Conservation (phyloP, 2,888 invertebrate genomes). For the Sarcophaga subvicina region DNA sequence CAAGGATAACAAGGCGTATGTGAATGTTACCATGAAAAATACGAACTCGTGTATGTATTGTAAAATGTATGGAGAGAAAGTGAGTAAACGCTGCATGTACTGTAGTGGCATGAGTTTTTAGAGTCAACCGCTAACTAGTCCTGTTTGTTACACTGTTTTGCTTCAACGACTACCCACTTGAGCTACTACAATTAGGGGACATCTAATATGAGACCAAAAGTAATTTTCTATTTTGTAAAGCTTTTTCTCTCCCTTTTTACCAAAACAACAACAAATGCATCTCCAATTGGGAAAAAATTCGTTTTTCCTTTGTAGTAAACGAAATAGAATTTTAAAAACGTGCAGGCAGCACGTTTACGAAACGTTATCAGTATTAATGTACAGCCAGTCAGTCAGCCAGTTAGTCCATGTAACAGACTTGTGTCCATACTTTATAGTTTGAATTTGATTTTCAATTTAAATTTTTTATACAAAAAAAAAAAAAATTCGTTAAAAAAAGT, state of each 20-base stretch:
- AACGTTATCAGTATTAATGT: too few species aligned
- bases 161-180: not conserved
- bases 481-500: not conserved
- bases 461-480: not conserved
- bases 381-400: too few species aligned
- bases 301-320: too few species aligned
- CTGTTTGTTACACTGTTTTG: constrained; percentile 65
- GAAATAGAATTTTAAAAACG: too few species aligned
- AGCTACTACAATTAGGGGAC: not conserved
- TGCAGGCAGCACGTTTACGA: too few species aligned
- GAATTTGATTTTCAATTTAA: too few species aligned
- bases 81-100: not conserved
- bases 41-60: not conserved
- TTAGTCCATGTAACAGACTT: too few species aligned
- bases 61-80: not conserved
- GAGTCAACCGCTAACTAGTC: constrained; percentile 68
- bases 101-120: constrained; percentile 53
- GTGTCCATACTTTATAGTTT: too few species aligned
- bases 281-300: not conserved
- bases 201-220: not conserved
- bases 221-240: not conserved
- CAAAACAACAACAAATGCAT: not conserved
- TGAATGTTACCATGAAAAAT: constrained; percentile 15
- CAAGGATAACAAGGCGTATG: constrained; percentile 66
- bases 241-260: not conserved